These are phyloP conservation scores for Osmoderma eremita DNA, from an alignment of 2,888 invertebrate species.

Conservation along the genomic window DNA sequence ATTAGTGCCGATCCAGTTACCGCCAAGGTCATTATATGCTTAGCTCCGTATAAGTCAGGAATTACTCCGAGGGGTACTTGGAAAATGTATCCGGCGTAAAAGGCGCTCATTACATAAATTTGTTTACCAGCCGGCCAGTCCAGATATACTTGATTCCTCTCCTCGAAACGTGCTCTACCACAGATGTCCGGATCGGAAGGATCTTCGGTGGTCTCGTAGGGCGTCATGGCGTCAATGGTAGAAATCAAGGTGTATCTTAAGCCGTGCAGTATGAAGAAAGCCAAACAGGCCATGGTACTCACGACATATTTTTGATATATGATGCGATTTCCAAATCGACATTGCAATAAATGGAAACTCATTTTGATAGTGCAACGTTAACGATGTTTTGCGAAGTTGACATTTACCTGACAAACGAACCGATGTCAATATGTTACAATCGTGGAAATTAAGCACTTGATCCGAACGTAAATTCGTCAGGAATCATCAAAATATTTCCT, in stretches of 20 bases:
- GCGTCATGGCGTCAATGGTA: neutral
- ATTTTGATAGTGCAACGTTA: no score
- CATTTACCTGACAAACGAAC: no score
- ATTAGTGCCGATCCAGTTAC: neutral
- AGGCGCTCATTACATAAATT: conserved; percentile 4
- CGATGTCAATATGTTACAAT: no score
- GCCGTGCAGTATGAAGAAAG: conserved; percentile 5
- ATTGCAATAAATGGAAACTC: neutral
- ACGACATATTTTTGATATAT: conserved; percentile 16
- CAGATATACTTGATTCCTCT: neutral
- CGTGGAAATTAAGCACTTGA: no score
- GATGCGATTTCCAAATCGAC: conserved; percentile 2
- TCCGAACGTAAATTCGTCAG: no score
- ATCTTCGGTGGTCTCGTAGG: no score
- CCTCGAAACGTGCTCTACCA: no score
- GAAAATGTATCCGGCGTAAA: conserved; percentile 7
- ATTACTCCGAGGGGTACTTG: conserved; percentile 5
- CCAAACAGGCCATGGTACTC: neutral
- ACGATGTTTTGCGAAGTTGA: no score
- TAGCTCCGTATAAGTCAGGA: conserved; percentile 16
- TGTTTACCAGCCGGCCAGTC: conserved; percentile 3
- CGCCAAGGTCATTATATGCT: neutral
- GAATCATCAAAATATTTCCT: no score
- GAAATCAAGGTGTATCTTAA: neutral
- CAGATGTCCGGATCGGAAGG: neutral